Evolutionary conservation across 2,797 vertebrate species (phyloP), one percentile per base, ranked within the genome.

Genomic region (Miichthys miiuy): DNA sequence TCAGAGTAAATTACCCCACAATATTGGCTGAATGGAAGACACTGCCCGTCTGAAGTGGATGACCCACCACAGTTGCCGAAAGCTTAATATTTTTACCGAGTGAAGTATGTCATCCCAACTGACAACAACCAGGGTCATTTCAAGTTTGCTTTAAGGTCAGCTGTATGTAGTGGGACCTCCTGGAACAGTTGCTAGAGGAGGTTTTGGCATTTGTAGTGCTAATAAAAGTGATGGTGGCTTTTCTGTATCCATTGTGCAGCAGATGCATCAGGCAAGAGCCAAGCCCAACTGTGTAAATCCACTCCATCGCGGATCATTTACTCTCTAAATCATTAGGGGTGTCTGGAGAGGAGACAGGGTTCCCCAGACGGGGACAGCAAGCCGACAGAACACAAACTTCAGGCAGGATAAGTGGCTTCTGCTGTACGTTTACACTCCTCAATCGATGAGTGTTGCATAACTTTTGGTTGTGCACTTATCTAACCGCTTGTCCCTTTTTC

Each of bases 371-470:
- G 62, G 80, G 48, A 81, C 70, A 72, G 82, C 77, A 51, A 68
- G 70, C 68, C 8, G 50, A 62, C 72, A 64, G 69, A 86, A 88
- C 90, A 89, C 83, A 82, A 72, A 87, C 88, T 84, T 82, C 81
- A 87, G 83, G 52, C 76, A 21, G 82, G 72, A 66, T 90, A 93
- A 93, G 89, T 91, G 91, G 89, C 84, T 92, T 91, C 87, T 88
- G 84, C 77, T 92, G 91, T 91, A 89, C 86, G 81, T 89, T 90
- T 89, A 81, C 82, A 75, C 75, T 77, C 75, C 67, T 75, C 82
- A 69, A 88, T 94, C 89, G 81, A 93, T 93, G 70, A 55, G 54
- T 50, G 86, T 92, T 94, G 79, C 87, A 77, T 93, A 93, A 94
- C 86, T 82, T 86, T 81, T 64, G 75, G 81, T 79, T 23, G 20